These are phyloP conservation scores for Gambelia wislizenii DNA, from an alignment of 2,797 vertebrate genomes.

Conservation along the genomic window DNA sequence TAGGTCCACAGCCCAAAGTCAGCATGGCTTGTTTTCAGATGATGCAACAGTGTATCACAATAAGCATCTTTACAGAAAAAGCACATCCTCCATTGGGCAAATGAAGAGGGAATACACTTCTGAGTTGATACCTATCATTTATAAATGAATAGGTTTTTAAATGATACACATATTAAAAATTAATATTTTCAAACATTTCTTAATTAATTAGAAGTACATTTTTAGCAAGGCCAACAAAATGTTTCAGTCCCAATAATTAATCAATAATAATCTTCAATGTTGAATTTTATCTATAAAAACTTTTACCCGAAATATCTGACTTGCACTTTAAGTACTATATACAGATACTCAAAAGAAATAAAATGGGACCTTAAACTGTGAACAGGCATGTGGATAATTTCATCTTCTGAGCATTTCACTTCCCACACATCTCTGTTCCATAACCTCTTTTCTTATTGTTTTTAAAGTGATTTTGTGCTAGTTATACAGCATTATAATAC, in stretches of 20 bases:
- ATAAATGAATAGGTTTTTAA: neutral
- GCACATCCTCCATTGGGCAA: neutral
- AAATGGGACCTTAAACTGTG: slow-evolving; percentile 5
- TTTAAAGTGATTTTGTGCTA: slow-evolving; percentile 15
- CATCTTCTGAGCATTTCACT: slow-evolving; percentile 22
- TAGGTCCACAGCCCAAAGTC: neutral
- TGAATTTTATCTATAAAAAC: neutral
- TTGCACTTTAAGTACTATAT: neutral
- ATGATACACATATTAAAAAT: neutral
- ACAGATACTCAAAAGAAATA: slow-evolving; percentile 14
- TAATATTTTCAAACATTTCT: no score
- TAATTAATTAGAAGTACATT: neutral
- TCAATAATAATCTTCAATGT: neutral
- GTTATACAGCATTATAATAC: slow-evolving; percentile 31
- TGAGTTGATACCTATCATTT: neutral
- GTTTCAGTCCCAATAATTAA: neutral
- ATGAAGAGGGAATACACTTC: neutral
- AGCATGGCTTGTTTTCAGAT: neutral
- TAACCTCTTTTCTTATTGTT: neutral
- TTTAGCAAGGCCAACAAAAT: neutral
- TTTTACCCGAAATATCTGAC: neutral
- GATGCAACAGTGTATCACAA: no score
- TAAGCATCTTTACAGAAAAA: neutral
- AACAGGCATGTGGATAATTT: slow-evolving; percentile 19
- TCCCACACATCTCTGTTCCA: slow-evolving; percentile 19